Conservation (phyloP, 2,888 invertebrate genomes). For the Diloba caeruleocephala region DNA sequence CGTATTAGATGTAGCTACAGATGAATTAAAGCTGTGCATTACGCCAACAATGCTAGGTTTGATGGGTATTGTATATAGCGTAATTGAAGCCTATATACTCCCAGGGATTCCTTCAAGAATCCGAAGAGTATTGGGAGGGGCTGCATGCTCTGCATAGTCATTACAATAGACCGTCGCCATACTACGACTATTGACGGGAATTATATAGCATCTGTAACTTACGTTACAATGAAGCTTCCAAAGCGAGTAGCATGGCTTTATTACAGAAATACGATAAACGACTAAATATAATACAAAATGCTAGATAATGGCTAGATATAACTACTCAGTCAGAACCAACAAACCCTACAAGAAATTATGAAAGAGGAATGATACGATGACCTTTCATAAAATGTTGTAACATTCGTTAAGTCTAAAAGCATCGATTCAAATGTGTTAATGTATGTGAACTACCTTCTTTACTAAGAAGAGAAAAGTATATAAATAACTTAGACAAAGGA, state of each 20-base stretch:
- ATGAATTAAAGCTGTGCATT: slow-evolving; percentile 52
- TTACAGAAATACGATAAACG: slow-evolving; percentile 45
- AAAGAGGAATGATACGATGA: slow-evolving; percentile 46
- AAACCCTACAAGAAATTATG: slow-evolving; percentile 58
- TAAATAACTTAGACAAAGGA: slow-evolving; percentile 86
- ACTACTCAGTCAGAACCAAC: slow-evolving; percentile 57
- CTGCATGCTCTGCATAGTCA: slow-evolving; percentile 65
- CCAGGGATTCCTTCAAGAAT: slow-evolving; percentile 50
- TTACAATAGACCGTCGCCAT: slow-evolving; percentile 55
- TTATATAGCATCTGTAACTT: slow-evolving; percentile 43
- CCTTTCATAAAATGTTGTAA: slow-evolving; percentile 54
- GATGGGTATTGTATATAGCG: slow-evolving; percentile 35
- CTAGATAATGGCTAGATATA: slow-evolving; percentile 49
- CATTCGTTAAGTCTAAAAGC: slow-evolving; percentile 59
- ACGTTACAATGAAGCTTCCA: slow-evolving; percentile 50
- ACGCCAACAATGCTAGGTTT: slow-evolving; percentile 47
- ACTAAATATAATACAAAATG: slow-evolving; percentile 48
- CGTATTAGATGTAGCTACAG: slow-evolving; percentile 40
- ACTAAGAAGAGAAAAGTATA: slow-evolving; percentile 75
- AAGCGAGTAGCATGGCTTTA: slow-evolving; percentile 52
- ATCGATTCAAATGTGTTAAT: slow-evolving; percentile 61
- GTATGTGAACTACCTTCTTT: slow-evolving; percentile 74
- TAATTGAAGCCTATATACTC: slow-evolving; percentile 33
- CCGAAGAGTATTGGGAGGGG: slow-evolving; percentile 63
- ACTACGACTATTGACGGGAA: slow-evolving; percentile 47